Conservation (phyloP, 2,113 vertebrate species). For the Serilophus lunatus region DNA sequence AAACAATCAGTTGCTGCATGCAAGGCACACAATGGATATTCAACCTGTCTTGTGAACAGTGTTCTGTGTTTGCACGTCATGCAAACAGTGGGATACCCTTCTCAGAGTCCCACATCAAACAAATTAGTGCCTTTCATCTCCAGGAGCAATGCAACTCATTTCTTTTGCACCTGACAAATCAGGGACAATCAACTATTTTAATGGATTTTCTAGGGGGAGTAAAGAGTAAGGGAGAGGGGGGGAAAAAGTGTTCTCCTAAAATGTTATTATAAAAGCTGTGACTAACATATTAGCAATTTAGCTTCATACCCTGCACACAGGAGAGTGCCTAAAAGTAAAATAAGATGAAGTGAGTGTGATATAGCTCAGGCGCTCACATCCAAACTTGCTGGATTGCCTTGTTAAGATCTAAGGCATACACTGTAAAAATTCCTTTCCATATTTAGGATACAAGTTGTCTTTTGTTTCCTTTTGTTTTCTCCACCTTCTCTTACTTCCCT, state of each 20-base stretch:
- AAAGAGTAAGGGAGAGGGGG: neutral
- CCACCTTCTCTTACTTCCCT: neutral
- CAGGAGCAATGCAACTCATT: neutral
- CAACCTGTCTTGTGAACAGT: neutral
- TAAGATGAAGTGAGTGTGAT: constrained; percentile 30
- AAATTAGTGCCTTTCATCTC: constrained; percentile 35
- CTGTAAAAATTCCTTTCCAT: neutral
- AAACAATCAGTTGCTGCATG: neutral
- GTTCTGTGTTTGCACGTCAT: constrained; percentile 14
- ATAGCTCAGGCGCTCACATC: neutral
- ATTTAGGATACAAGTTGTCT: neutral
- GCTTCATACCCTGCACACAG: neutral
- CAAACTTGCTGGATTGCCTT: neutral
- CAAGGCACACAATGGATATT: neutral
- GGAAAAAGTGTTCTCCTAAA: neutral
- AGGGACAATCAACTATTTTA: constrained; percentile 17
- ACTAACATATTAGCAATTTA: constrained; percentile 30
- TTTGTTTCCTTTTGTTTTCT: neutral
- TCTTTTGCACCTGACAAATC: constrained; percentile 55
- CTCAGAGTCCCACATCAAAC: constrained; percentile 4
- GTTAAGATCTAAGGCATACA: neutral
- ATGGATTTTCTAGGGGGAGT: neutral
- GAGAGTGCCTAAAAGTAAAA: neutral
- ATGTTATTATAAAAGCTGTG: constrained; percentile 22
- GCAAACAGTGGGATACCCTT: neutral